These are phyloP conservation scores for Folsomia candida DNA, from an alignment of 2,888 invertebrate genomes.

Conservation along the genomic window DNA sequence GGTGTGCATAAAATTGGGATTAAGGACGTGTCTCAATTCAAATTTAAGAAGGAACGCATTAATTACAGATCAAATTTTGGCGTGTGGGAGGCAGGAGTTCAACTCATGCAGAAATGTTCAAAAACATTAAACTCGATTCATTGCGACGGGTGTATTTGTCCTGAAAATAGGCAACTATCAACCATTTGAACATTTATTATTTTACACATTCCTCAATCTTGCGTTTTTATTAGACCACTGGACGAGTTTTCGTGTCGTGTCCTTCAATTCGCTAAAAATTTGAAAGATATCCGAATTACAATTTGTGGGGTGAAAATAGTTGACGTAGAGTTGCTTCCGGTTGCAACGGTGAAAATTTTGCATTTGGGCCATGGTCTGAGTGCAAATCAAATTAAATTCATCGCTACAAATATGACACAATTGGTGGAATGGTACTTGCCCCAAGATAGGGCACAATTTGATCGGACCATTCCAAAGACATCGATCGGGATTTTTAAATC, in stretches of 20 bases:
- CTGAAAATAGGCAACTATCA: too few species aligned
- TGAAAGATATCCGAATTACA: conserved; percentile 19
- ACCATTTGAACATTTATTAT: too few species aligned
- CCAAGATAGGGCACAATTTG: conserved; percentile 12
- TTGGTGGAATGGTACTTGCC: conserved; percentile 21
- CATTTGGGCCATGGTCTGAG: conserved; percentile 22
- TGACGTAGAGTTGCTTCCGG: conserved; percentile 10
- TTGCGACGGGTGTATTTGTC: conserved; percentile 24
- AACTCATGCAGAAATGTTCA: conserved; percentile 1
- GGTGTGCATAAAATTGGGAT: too few species aligned
- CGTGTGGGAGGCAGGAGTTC: not conserved
- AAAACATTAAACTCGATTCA: conserved; percentile 3
- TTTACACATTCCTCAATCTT: too few species aligned
- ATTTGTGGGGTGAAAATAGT: conserved; percentile 22
- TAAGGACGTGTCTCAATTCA: too few species aligned
- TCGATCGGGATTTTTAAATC: not conserved
- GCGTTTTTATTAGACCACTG: too few species aligned
- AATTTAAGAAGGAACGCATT: too few species aligned
- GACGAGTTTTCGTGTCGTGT: conserved; percentile 13
- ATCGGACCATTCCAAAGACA: not conserved
- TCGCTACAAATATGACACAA: conserved; percentile 5
- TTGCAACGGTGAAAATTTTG: not conserved
- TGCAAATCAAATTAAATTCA: conserved; percentile 20
- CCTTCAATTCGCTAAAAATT: conserved; percentile 6
- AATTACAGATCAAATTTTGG: not conserved